These are phyloP conservation scores for Melanotaenia trifasciata DNA, from an alignment of 2,797 vertebrate species.

Conservation along the genomic window DNA sequence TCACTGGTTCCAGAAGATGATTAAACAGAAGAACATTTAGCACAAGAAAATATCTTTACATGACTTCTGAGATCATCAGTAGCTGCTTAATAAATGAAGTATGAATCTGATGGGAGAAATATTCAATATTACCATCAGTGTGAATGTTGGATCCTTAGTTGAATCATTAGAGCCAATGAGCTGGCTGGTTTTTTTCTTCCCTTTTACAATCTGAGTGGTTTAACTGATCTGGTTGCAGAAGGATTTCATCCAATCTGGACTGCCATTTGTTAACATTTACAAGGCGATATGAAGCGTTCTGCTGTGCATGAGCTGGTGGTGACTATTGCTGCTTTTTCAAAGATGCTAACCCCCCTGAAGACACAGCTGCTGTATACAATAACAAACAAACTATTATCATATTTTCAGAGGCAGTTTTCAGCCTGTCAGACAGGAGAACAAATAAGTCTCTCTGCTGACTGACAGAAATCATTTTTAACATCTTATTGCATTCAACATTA, in stretches of 20 bases:
- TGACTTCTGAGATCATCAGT: not conserved
- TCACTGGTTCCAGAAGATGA: not conserved
- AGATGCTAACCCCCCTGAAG: constrained; percentile 42
- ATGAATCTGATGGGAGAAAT: not conserved
- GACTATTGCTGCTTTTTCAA: constrained; percentile 41
- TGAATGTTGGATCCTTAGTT: constrained; percentile 9
- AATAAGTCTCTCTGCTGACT: constrained; percentile 39
- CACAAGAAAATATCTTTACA: not conserved
- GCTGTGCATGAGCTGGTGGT: constrained; percentile 32
- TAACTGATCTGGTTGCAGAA: constrained; percentile 37
- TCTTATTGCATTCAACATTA: constrained; percentile 1
- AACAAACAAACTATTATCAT: constrained; percentile 60
- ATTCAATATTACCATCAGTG: not conserved
- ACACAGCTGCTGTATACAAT: constrained; percentile 56
- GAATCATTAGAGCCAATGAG: constrained; percentile 22
- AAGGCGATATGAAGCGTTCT: constrained; percentile 29
- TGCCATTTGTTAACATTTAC: constrained; percentile 56
- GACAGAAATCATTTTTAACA: constrained; percentile 26
- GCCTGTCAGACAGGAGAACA: constrained; percentile 49
- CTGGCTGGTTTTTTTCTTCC: constrained; percentile 20
- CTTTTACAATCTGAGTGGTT: constrained; percentile 20
- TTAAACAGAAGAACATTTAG: not conserved
- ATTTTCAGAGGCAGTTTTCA: constrained; percentile 52
- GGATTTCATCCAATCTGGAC: constrained; percentile 55
- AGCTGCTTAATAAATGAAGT: not conserved